phyloP scores from a whole-genome alignment of 2,797 vertebrate species.

The Sebastes matsubarae region DNA sequence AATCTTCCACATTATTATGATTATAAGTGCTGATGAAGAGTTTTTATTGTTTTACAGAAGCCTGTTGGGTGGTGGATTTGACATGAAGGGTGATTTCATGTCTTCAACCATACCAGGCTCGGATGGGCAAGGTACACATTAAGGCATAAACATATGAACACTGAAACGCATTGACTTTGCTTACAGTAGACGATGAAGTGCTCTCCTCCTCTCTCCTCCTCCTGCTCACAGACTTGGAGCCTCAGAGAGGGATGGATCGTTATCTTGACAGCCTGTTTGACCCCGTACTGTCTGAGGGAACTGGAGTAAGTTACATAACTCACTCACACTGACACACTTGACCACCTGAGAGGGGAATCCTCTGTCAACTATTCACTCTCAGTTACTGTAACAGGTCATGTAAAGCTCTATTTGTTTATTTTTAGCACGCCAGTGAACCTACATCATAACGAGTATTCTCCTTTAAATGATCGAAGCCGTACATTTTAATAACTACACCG shows the following conservation, averaged over 20 bases:
- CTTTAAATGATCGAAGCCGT: background rate
- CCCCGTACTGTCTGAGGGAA: constrained; percentile 90
- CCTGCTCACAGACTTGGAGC: constrained; percentile 69
- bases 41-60: constrained; percentile 76
- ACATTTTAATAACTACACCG: background rate
- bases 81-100: constrained; percentile 74
- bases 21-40: background rate
- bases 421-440: background rate
- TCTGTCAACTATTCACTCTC: background rate
- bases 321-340: constrained; percentile 31
- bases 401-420: background rate
- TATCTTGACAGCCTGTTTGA: constrained; percentile 97
- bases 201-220: background rate
- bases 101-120: constrained; percentile 56
- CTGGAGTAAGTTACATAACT: constrained; percentile 83
- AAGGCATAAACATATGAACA: background rate
- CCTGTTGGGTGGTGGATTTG: constrained; percentile 84
- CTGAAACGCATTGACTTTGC: background rate
- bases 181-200: background rate
- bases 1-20: no score
- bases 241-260: constrained; percentile 90
- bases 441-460: background rate
- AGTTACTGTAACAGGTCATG: background rate
- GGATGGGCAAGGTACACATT: constrained; percentile 72
- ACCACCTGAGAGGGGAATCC: constrained; percentile 7